These are phyloP conservation scores for Zophobas atratus DNA, from an alignment of 1,140 invertebrate genomes.

Conservation along the genomic window DNA sequence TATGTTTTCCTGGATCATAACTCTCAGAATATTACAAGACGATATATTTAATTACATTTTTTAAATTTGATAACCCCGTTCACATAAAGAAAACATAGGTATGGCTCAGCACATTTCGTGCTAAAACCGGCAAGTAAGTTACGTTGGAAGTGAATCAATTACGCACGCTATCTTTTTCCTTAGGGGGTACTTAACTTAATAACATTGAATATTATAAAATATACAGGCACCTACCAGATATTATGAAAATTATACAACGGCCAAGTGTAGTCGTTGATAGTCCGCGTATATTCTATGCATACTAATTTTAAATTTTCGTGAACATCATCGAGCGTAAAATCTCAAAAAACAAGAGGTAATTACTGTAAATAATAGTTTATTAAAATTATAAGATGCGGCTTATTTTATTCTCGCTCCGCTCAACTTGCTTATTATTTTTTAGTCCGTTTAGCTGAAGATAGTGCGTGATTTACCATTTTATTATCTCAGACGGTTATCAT, in stretches of 20 bases:
- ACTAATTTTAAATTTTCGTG: slow-evolving; percentile 47
- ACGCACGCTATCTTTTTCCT: slow-evolving; percentile 8
- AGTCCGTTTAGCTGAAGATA: neutral
- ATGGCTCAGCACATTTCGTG: too few relatives aligned
- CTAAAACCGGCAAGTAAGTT: neutral
- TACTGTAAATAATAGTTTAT: slow-evolving; percentile 40
- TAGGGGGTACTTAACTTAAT: slow-evolving; percentile 12
- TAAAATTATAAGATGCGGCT: slow-evolving; percentile 9
- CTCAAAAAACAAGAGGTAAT: slow-evolving; percentile 33
- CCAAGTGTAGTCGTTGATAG: slow-evolving; percentile 18
- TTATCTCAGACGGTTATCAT: slow-evolving; percentile 1
- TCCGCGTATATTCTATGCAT: slow-evolving; percentile 20
- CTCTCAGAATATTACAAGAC: too few relatives aligned
- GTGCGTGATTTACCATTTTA: slow-evolving; percentile 22
- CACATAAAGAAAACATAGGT: too few relatives aligned
- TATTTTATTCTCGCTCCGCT: neutral
- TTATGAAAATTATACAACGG: slow-evolving; percentile 43
- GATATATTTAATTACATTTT: too few relatives aligned
- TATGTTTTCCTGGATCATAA: too few relatives aligned
- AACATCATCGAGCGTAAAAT: slow-evolving; percentile 31
- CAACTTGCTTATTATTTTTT: neutral
- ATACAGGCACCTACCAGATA: slow-evolving; percentile 16
- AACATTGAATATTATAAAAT: slow-evolving; percentile 24
- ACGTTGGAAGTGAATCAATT: slow-evolving; percentile 11
- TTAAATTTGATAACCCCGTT: too few relatives aligned